Conservation (phyloP, 1,140 invertebrate genomes). For the Hesperophylax magnus region DNA sequence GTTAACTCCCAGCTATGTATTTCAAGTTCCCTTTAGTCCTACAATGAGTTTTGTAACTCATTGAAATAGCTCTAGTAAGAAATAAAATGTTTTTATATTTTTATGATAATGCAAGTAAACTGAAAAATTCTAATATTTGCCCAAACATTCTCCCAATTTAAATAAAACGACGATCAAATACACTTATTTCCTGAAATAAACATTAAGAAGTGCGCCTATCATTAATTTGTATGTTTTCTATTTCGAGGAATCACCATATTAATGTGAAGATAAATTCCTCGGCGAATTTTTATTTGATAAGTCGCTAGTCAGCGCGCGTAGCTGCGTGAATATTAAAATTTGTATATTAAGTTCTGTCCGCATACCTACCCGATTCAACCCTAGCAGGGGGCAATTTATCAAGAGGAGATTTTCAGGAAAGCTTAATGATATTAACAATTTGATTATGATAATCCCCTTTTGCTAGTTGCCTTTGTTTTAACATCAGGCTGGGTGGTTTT, state of each 20-base stretch:
- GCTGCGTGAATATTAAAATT: constrained; percentile 23
- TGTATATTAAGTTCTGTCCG: constrained; percentile 16
- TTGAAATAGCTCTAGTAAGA: too few relatives aligned
- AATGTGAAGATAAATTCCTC: constrained; percentile 2
- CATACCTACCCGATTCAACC: not conserved
- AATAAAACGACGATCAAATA: not conserved
- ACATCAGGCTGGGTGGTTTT: not conserved
- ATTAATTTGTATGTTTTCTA: not conserved
- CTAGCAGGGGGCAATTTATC: not conserved
- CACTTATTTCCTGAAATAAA: not conserved
- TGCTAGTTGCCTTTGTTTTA: too few relatives aligned
- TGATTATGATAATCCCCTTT: too few relatives aligned
- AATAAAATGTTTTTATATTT: too few relatives aligned
- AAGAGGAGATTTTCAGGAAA: not conserved
- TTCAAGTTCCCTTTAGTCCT: too few relatives aligned
- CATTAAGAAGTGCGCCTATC: not conserved
- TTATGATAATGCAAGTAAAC: too few relatives aligned
- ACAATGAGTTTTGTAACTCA: too few relatives aligned
- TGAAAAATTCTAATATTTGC: not conserved
- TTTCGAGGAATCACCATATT: not conserved
- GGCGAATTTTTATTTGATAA: constrained; percentile 20
- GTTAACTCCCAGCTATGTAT: too few relatives aligned
- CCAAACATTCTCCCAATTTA: not conserved
- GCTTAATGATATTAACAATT: too few relatives aligned
- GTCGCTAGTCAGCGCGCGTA: constrained; percentile 1